These are phyloP conservation scores for Drosophila pruinosa DNA, from an alignment of 1,140 invertebrate genomes.

Conservation along the genomic window DNA sequence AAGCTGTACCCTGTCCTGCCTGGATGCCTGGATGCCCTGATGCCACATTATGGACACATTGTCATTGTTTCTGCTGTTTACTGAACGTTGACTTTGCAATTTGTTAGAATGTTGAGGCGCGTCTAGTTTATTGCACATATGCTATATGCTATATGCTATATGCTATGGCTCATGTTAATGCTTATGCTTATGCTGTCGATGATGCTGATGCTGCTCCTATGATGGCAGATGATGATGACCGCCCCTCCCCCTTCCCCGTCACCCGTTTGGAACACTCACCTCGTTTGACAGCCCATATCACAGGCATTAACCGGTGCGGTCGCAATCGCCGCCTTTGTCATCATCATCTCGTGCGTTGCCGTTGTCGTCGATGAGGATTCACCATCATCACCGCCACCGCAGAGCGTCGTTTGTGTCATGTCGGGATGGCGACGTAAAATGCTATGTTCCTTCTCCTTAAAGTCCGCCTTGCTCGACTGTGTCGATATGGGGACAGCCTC, in stretches of 20 bases:
- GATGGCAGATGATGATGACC: conserved; percentile 6
- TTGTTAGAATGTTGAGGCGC: conserved; percentile 27
- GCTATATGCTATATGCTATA: too few species aligned
- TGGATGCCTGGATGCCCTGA: too few species aligned
- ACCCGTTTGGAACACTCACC: conserved; percentile 66
- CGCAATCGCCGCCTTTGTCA: conserved; percentile 58
- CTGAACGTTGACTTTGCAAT: conserved; percentile 67
- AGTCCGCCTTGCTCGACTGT: conserved; percentile 63
- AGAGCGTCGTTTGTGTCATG: conserved; percentile 67
- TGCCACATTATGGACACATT: conserved; percentile 23
- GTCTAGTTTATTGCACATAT: conserved; percentile 59
- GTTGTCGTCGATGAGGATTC: conserved; percentile 70
- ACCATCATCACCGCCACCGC: conserved; percentile 57
- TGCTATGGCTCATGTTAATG: too few species aligned
- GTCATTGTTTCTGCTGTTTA: conserved; percentile 70
- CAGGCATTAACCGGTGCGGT: conserved; percentile 68
- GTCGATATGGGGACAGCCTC: conserved; percentile 70
- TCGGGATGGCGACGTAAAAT: conserved; percentile 71
- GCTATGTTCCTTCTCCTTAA: conserved; percentile 78
- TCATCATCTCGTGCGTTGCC: conserved; percentile 66
- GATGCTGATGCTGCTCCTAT: too few species aligned
- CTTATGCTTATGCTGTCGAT: too few species aligned
- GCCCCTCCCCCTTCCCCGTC: neutral
- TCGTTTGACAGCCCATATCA: conserved; percentile 82
- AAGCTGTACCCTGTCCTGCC: too few species aligned